Conservation (phyloP, 2,113 vertebrate genomes). For the Callopanchax toddi region DNA sequence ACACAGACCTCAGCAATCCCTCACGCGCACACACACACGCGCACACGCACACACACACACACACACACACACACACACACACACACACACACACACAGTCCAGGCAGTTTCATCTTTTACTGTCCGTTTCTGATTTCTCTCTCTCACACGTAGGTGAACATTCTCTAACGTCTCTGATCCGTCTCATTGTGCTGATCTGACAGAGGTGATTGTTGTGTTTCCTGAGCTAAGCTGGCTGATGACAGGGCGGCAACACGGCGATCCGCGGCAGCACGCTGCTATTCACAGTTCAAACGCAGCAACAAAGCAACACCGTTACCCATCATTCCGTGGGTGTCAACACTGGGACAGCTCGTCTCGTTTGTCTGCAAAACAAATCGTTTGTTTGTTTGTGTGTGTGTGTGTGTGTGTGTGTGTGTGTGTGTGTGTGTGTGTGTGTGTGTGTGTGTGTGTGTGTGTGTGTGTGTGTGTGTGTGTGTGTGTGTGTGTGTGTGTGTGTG, state of each 20-base stretch:
- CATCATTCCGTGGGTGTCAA: conserved; percentile 32
- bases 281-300: conserved; percentile 20
- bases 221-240: conserved; percentile 17
- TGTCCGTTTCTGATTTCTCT: background rate
- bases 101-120: conserved; percentile 5
- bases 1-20: conserved; percentile 1
- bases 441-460: background rate
- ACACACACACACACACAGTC: background rate
- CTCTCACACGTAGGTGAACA: conserved; percentile 1
- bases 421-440: background rate
- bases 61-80: too few relatives aligned
- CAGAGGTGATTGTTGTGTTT: conserved; percentile 17
- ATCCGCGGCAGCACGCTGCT: conserved; percentile 19
- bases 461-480: background rate
- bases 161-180: conserved; percentile 11
- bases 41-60: background rate
- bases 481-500: background rate
- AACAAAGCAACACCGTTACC: conserved; percentile 45
- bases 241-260: conserved; percentile 24
- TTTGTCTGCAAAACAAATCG: conserved; percentile 28
- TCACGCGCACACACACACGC: background rate
- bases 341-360: conserved; percentile 2
- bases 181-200: conserved; percentile 16
- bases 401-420: background rate
- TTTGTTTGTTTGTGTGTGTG: background rate